A percentile compares a stretch with the other conserved stretches of the same genome.
These are phyloP conservation scores for Coptodon bakossiorum DNA, from an alignment of 2,113 vertebrate genomes.

Conservation along the genomic window DNA sequence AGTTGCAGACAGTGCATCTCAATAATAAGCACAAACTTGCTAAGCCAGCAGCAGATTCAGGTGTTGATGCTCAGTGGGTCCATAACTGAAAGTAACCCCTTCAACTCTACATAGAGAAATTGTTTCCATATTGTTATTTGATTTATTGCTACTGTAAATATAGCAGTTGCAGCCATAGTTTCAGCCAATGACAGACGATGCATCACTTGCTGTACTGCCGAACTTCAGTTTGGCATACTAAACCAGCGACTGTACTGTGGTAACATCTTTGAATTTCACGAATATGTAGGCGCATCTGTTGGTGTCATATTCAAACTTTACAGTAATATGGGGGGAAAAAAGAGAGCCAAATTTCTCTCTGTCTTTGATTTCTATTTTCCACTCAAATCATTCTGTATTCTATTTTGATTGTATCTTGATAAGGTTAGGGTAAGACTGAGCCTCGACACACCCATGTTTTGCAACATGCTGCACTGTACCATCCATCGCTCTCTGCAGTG, in stretches of 20 bases:
- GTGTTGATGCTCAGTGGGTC: background rate
- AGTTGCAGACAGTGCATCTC: background rate
- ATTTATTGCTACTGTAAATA: background rate
- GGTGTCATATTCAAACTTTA: background rate
- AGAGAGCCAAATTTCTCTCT: background rate
- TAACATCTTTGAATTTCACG: background rate
- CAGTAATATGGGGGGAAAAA: background rate
- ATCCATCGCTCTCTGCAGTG: background rate
- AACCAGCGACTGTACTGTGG: background rate
- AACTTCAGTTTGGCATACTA: background rate
- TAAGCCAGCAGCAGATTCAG: background rate
- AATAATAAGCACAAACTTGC: background rate
- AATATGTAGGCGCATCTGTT: background rate
- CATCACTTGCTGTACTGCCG: background rate
- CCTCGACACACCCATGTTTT: background rate
- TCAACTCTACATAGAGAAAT: background rate
- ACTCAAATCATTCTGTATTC: background rate
- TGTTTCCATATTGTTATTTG: background rate
- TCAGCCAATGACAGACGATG: background rate
- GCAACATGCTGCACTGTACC: background rate
- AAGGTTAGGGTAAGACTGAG: background rate
- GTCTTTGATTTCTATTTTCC: background rate
- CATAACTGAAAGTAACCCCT: background rate
- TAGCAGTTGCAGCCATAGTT: background rate
- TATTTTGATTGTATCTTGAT: background rate